Conservation (phyloP, 2,113 vertebrate species). For the human region GRCh38 chrX:8661501-8662000, state of each 20-base stretch:
- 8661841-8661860: neutral
- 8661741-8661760: neutral
- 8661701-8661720: fast-evolving
- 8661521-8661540: neutral
- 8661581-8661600: neutral
- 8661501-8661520: neutral
- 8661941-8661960: neutral
- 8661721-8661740: fast-evolving
- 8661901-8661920: neutral
- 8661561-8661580: too few relatives aligned
- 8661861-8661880: neutral
- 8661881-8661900: neutral
- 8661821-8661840: too few relatives aligned
- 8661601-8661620: neutral
- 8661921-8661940: neutral
- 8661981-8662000: neutral
- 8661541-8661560: neutral
- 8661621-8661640: neutral
- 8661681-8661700: fast-evolving
- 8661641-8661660: neutral
- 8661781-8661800: too few relatives aligned
- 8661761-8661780: fast-evolving
- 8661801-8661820: fast-evolving
- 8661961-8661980: too few relatives aligned
- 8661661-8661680: too few relatives aligned